Percentiles rank a stretch among this genome's conserved stretches.
Conservation (phyloP, 2,113 vertebrate genomes). For the Microtus oregoni region DNA sequence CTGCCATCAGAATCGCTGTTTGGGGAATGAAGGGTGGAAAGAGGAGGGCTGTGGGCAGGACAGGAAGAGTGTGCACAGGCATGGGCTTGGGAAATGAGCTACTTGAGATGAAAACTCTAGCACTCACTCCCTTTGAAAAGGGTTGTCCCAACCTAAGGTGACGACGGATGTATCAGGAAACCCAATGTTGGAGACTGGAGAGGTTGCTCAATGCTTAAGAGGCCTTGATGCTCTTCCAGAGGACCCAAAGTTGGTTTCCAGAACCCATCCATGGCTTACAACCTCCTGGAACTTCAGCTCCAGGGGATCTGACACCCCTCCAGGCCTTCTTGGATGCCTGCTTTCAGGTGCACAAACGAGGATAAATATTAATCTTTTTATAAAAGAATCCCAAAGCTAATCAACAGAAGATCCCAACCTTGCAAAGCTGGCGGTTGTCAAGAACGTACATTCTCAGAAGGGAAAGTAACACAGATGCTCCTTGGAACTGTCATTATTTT, state of each 20-base stretch:
- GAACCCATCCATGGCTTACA: not conserved
- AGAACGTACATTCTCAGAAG: not conserved
- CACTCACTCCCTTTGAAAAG: too few relatives aligned
- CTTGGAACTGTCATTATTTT: not conserved
- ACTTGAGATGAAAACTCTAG: not conserved
- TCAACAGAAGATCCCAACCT: not conserved
- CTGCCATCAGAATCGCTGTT: not conserved
- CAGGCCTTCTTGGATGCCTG: not conserved
- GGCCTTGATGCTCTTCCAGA: not conserved
- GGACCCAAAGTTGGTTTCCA: not conserved
- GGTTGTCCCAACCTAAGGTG: not conserved
- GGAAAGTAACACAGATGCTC: not conserved
- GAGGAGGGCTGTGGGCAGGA: not conserved
- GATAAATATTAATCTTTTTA: not conserved
- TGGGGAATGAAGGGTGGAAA: not conserved
- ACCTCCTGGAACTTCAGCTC: not conserved
- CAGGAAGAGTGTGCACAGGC: too few relatives aligned
- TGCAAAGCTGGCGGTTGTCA: not conserved
- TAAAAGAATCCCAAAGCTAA: not conserved
- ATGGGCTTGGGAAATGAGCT: not conserved
- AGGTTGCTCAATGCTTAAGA: not conserved
- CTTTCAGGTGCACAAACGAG: not conserved
- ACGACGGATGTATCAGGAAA: not conserved
- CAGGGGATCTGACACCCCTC: too few relatives aligned
- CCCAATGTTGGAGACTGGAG: not conserved